Conservation (phyloP, 2,888 invertebrate genomes). For the Harpalus rubripes region DNA sequence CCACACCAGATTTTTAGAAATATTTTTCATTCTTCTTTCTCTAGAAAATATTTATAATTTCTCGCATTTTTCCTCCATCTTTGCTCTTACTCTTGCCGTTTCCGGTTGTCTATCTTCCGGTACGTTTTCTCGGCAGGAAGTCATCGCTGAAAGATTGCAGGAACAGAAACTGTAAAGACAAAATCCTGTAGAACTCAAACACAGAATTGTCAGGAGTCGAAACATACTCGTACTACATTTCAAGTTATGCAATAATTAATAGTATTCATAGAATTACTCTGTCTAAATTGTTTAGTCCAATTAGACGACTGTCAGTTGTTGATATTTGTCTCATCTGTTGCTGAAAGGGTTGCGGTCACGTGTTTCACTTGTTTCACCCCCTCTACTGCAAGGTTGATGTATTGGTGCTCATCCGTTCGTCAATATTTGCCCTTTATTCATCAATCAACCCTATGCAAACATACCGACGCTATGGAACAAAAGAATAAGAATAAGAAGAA, state of each 20-base stretch:
- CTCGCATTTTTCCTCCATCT: background rate
- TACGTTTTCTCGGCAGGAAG: background rate
- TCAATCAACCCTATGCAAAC: slow-evolving; percentile 60
- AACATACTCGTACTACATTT: too few relatives aligned
- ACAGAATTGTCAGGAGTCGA: background rate
- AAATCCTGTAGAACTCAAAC: background rate
- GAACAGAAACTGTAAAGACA: background rate
- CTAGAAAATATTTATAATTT: background rate
- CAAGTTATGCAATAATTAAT: too few relatives aligned
- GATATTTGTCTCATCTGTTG: slow-evolving; percentile 31
- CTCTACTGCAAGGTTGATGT: slow-evolving; percentile 36
- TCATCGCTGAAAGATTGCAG: background rate
- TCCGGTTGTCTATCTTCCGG: background rate
- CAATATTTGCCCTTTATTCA: slow-evolving; percentile 63
- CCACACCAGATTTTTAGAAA: too few relatives aligned
- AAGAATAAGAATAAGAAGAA: slow-evolving; percentile 10
- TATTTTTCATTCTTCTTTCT: too few relatives aligned
- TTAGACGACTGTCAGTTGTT: slow-evolving; percentile 26
- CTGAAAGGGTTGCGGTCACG: slow-evolving; percentile 7
- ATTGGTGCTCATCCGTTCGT: slow-evolving; percentile 57
- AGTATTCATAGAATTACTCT: too few relatives aligned
- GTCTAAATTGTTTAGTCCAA: background rate
- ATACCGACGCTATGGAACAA: slow-evolving; percentile 32
- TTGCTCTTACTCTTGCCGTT: background rate
- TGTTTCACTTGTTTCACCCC: background rate